Evolutionary conservation across 2,113 vertebrate genomes (phyloP).

Genomic region (Herpetotheres cachinnans): DNA sequence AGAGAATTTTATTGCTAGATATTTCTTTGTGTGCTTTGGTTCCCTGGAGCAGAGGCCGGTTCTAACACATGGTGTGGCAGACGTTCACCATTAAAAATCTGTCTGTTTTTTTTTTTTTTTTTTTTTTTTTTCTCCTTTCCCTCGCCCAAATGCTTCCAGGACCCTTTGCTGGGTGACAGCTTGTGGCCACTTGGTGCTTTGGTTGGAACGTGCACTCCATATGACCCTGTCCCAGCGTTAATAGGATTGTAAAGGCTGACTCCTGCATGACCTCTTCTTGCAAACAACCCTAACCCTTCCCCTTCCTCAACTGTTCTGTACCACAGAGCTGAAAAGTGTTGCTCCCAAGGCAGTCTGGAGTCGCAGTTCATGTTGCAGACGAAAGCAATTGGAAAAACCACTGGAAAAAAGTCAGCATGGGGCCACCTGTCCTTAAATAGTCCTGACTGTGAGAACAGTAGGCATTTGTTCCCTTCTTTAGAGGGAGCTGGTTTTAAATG

Average conservation of each 20-base stretch:
- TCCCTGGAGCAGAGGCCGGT: not conserved
- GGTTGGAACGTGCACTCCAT: slow-evolving; percentile 59
- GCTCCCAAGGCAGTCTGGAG: slow-evolving; percentile 48
- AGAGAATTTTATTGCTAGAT: not conserved
- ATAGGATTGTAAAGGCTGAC: slow-evolving; percentile 73
- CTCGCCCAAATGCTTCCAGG: slow-evolving; percentile 13
- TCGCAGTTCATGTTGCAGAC: slow-evolving; percentile 13
- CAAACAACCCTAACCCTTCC: slow-evolving; percentile 61
- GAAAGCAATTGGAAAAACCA: slow-evolving; percentile 36
- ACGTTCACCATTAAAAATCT: slow-evolving; percentile 22
- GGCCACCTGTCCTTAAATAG: slow-evolving; percentile 57
- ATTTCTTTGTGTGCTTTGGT: not conserved
- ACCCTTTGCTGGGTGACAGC: slow-evolving; percentile 50
- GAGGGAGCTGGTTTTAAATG: not conserved
- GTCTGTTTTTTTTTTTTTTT: not conserved
- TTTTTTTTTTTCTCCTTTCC: not conserved
- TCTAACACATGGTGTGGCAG: slow-evolving; percentile 32
- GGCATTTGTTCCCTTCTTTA: slow-evolving; percentile 25
- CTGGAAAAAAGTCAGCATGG: slow-evolving; percentile 3
- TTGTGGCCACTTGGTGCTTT: slow-evolving; percentile 61
- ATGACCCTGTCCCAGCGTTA: slow-evolving; percentile 69
- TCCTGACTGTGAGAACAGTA: slow-evolving; percentile 43
- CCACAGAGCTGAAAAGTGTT: slow-evolving; percentile 17
- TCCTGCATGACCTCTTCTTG: slow-evolving; percentile 66
- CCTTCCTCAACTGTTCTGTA: slow-evolving; percentile 22